phyloP scores from a whole-genome alignment of 2,888 invertebrate genomes.

The Dastarcus helophoroides region DNA sequence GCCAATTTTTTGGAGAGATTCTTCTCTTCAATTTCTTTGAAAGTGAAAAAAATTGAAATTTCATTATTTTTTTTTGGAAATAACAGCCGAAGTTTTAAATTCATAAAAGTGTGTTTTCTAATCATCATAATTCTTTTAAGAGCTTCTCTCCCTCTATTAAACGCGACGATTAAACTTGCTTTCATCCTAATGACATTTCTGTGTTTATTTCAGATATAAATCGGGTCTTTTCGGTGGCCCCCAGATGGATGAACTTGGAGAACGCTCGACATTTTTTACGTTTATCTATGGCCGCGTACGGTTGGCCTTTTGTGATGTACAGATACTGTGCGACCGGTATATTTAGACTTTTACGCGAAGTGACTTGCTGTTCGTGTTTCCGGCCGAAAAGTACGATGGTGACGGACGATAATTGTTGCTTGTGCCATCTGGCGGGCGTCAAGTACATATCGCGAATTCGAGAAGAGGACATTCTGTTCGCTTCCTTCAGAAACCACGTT shows the following conservation, averaged over 20 bases:
- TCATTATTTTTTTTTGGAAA: no score
- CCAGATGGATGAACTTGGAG: slow-evolving; percentile 72
- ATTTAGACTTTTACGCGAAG: slow-evolving; percentile 55
- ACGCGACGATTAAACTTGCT: slow-evolving; percentile 2
- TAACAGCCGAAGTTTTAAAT: no score
- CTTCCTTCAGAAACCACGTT: slow-evolving; percentile 74
- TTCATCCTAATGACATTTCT: slow-evolving; percentile 1
- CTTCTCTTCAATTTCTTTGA: no score
- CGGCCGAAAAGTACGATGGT: slow-evolving; percentile 47
- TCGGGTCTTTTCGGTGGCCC: slow-evolving; percentile 51
- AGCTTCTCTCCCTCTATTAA: no score
- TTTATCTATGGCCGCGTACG: slow-evolving; percentile 74
- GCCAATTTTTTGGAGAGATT: no score
- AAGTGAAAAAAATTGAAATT: no score
- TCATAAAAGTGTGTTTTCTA: no score
- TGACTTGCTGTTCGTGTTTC: slow-evolving; percentile 61
- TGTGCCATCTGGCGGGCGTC: slow-evolving; percentile 77
- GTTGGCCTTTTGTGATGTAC: slow-evolving; percentile 79
- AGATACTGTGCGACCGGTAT: slow-evolving; percentile 63
- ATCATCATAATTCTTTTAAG: no score
- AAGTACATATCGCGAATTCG: slow-evolving; percentile 63
- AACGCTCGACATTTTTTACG: slow-evolving; percentile 66
- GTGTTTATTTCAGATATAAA: slow-evolving; percentile 35
- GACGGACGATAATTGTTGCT: slow-evolving; percentile 81
- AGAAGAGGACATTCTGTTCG: slow-evolving; percentile 72